Evolutionary conservation across 1,140 invertebrate genomes (phyloP).

Genomic region (Papilio glaucus): DNA sequence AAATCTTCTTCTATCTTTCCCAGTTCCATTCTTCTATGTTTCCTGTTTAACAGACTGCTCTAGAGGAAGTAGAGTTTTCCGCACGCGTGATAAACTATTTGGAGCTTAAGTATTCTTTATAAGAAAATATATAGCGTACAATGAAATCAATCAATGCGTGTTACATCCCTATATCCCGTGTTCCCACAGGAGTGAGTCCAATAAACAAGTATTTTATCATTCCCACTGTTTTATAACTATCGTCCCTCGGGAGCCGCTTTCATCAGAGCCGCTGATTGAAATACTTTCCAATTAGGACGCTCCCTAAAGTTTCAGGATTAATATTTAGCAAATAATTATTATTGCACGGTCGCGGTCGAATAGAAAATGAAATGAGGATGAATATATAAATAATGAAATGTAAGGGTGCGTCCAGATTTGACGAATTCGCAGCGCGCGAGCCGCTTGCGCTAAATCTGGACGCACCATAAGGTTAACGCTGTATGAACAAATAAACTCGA

Average conservation of each 20-base stretch:
- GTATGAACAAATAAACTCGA: too few relatives aligned
- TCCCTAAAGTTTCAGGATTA: background rate
- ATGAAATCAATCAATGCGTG: background rate
- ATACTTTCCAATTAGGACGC: conserved; percentile 7
- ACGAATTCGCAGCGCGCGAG: too few relatives aligned
- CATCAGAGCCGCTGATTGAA: background rate
- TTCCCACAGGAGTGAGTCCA: background rate
- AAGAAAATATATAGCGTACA: too few relatives aligned
- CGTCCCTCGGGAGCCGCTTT: background rate
- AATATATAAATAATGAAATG: background rate
- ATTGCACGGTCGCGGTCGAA: background rate
- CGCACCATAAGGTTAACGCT: background rate
- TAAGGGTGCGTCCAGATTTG: too few relatives aligned
- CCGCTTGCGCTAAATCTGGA: too few relatives aligned
- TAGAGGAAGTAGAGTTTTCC: too few relatives aligned
- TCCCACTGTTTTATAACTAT: conserved; percentile 1
- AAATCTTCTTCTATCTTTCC: too few relatives aligned
- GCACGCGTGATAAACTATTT: too few relatives aligned
- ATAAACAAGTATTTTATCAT: conserved; percentile 14
- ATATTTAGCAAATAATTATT: conserved; percentile 15
- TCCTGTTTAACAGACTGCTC: too few relatives aligned
- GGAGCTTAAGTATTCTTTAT: too few relatives aligned
- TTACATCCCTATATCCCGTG: background rate
- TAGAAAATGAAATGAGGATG: background rate
- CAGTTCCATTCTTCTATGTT: too few relatives aligned